These are phyloP conservation scores for Diorhabda elongata DNA, from an alignment of 1,140 invertebrate genomes.

Conservation along the genomic window DNA sequence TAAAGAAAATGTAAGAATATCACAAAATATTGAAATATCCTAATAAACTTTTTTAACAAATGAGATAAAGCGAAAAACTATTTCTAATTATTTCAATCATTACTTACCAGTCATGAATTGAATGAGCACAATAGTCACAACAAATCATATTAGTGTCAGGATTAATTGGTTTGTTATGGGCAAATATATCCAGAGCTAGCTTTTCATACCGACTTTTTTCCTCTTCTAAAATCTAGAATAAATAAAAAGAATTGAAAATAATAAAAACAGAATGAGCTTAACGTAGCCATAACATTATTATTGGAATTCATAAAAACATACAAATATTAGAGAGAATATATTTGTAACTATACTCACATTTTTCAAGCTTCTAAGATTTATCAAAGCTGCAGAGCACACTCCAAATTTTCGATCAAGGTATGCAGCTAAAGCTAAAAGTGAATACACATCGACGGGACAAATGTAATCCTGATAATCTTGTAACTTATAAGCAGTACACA, in stretches of 20 bases:
- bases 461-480: constrained; percentile 82
- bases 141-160: constrained; percentile 55
- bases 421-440: constrained; percentile 68
- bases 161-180: constrained; percentile 75
- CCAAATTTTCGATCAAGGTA: constrained; percentile 70
- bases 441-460: constrained; percentile 70
- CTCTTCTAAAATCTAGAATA: constrained; percentile 47
- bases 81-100: too few relatives aligned
- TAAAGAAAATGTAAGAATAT: not conserved
- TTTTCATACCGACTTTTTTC: constrained; percentile 69
- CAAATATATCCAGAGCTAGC: constrained; percentile 82
- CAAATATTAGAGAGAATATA: not conserved
- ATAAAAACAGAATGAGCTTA: not conserved
- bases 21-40: not conserved
- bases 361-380: constrained; percentile 81
- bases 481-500: constrained; percentile 74
- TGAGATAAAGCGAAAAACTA: too few relatives aligned
- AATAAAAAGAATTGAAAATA: not conserved
- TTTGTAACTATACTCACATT: constrained; percentile 33
- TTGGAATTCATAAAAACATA: not conserved
- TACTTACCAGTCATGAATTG: constrained; percentile 70
- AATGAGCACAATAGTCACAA: constrained; percentile 70
- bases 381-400: constrained; percentile 91
- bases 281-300: not conserved
- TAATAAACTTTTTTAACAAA: not conserved